Evolutionary conservation across 37 sponge, comb jelly and placozoan species (phyloP), one percentile per base, ranked within the genome.

Genomic region (Axinella damicornis): DNA sequence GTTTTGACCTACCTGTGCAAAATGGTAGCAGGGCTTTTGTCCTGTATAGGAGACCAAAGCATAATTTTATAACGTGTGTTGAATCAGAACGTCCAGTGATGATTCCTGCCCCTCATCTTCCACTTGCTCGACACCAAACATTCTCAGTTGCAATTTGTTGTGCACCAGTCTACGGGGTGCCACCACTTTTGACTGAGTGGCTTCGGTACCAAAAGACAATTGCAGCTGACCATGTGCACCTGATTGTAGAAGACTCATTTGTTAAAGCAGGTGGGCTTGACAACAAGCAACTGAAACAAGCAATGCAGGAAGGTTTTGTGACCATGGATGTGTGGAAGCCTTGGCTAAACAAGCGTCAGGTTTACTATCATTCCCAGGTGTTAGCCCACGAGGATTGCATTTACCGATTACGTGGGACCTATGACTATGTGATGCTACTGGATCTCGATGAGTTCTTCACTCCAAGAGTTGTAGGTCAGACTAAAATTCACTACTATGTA

Each of bases 381-480:
- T 28, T 74, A 13, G 30, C 22, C 30, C 21, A 74, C 12, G 21
- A 53, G 31, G 74, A 74, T 31, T 74, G 74, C 33, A 53, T 74
- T 41, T 74, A 74, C 32, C 11, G 57, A 30, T 74, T 39, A 22
- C 74, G 74, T n/a, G 74, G 74, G 9, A 74, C 74, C 21, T 74
- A 74, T 27, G 74, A 74, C 32, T 74, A 74, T 54, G 57, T 31
- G 18, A 53, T 41, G 19, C 57, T 55, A 1, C 15, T 74, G 55
- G 74, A 74, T 27, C 13, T 57, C 5, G 74, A 74, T 28, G 74
- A 74, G 21, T 74, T 74, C 74, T 74, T 74, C 74, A 74, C 55
- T 74, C 77, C 77, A 32, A 18, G 55, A 21, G 32, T 27, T 21
- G 30, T 31, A 31, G 57, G 57, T 16, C 14, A 25, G 21, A n/a